Conservation (phyloP, 2,888 invertebrate species). For the Melinopterus prodromus region DNA sequence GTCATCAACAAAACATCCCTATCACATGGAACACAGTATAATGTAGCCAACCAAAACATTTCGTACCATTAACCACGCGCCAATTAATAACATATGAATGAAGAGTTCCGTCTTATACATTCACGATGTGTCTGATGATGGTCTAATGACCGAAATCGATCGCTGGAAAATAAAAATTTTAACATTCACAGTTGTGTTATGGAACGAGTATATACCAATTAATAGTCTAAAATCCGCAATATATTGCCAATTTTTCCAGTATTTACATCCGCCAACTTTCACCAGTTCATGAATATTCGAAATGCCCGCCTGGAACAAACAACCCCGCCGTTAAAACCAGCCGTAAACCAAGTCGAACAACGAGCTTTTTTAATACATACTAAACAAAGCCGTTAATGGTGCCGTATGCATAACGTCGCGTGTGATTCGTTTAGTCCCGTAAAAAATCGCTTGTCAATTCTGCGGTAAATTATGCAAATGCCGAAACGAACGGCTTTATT, state of each 20-base stretch:
- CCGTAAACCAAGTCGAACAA: neutral
- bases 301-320: neutral
- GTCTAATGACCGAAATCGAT: too few species aligned
- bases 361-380: constrained; percentile 4
- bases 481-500: neutral
- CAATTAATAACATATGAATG: too few species aligned
- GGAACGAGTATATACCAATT: neutral
- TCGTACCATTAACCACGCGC: too few species aligned
- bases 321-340: neutral
- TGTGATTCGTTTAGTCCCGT: neutral
- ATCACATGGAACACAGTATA: too few species aligned
- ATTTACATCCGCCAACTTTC: neutral
- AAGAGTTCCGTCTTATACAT: too few species aligned
- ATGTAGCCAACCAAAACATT: too few species aligned
- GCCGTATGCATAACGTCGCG: neutral
- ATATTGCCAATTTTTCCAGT: neutral
- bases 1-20: too few species aligned
- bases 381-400: neutral
- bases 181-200: too few species aligned
- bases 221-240: neutral
- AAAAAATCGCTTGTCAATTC: neutral
- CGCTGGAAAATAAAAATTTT: too few species aligned
- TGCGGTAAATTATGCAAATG: neutral
- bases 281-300: neutral
- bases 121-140: too few species aligned